Evolutionary conservation across 1,140 invertebrate genomes (phyloP), one percentile per base, ranked within the genome.

Genomic region (Zaprionus lachaisei): DNA sequence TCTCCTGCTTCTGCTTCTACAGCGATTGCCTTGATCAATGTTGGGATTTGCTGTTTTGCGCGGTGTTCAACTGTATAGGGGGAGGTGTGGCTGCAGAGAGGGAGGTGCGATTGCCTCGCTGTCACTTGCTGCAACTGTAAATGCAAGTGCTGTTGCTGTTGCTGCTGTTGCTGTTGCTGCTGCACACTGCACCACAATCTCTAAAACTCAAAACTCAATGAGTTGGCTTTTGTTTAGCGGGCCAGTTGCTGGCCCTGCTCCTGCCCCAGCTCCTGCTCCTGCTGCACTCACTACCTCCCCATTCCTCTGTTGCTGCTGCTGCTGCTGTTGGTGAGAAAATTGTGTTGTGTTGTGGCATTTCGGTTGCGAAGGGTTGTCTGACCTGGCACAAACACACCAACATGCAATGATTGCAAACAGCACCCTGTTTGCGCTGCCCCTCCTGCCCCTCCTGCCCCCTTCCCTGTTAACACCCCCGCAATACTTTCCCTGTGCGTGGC

Each of bases 271-370:
- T 28, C 14, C 55, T 54, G 9, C 54, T 26, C 54, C 31, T 15
- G 17, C 22, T 37, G 20, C 22, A 4, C 31, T 17, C 5, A 4
- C 24, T 56, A 11, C 26, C 37, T 17, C 26, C 20, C 11, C 31
- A 34, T 34, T 0, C 31, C 9, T 9, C 9, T 34, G 28, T 9
- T 26, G n/a, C 11, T 22, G 9, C 38, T 57, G 55, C 61, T 68
- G 34, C n/a, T 49, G 2, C 38, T 62, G 28, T 61, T 79, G 84
- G 84, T 78, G 81, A 79, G 84, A 87, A 87, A 87, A 89, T 87
- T 87, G 78, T 87, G 84, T 87, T 87, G 79, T 87, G 85, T 76
- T 76, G 73, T 76, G 84, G 70, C 84, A 84, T 87, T 87, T 89
- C 73, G 81, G 84, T 87, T 87, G 84, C 84, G 81, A 83, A 83